Evolutionary conservation across 1,140 invertebrate genomes (phyloP), one percentile per base, ranked within the genome.

Genomic region (Zaprionus vittiger): DNA sequence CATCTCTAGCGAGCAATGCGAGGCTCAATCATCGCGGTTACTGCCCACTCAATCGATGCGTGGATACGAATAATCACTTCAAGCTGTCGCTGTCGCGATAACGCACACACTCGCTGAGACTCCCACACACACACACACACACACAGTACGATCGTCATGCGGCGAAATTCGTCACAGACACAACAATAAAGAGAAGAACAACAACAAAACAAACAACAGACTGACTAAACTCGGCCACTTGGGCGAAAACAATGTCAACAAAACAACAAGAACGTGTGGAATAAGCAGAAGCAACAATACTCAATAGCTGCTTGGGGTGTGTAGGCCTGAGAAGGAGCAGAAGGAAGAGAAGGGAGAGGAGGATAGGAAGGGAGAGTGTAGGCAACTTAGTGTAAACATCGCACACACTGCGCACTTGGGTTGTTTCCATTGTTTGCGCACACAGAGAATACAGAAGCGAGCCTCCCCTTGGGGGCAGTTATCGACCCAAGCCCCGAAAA

Each of bases 351-450:
- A 17, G n/a, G 0, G 41, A 15, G n/a, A 5, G 15, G 1, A 1
- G 15, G 41, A n/a, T n/a, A n/a, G n/a, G n/a, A n/a, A n/a, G 24
- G 2, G 57, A 0, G 15, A 31, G 41, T 14, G 26, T 37, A 62
- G 37, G 9, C 47, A 52, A 1, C 20, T 52, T 24, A 52, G 47
- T 20, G 47, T 52, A 52, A 52, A 52, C 47, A 52, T 4, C n/a
- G 5, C n/a, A 7, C n/a, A 47, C 24, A 47, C 47, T 49, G 57
- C 76, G 77, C 77, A 78, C 77, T 83, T 86, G 73, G 77, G 70
- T 79, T 74, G 66, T 87, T 84, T 87, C 83, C 84, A 89, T 84
- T 89, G 77, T 74, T 87, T 64, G 34, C 38, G 22, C 31, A 24
- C 68, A 76, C 24, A 22, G 55, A 71, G 9, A 34, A 11, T 11